Evolutionary conservation across 2,113 vertebrate species (phyloP), one percentile per base, ranked within the genome.

Genomic region (Pelodiscus sinensis): DNA sequence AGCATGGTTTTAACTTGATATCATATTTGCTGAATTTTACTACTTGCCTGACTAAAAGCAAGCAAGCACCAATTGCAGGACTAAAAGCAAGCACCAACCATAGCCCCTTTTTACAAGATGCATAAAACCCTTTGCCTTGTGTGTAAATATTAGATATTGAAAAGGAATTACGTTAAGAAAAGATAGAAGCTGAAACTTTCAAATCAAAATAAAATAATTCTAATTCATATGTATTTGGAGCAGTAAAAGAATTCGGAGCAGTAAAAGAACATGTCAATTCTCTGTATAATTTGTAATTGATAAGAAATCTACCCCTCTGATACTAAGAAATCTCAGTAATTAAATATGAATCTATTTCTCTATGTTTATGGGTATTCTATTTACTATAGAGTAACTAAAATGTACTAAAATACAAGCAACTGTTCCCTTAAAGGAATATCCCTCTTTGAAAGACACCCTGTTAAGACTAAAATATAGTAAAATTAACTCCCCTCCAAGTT

Each of bases 371-470:
- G 57, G 19, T 75, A 9, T 86, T 92, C 1, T 79, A 50, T 88
- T 96, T 94, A 5, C 68, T 90, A 94, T 89, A n/a, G 86, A 84
- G 2, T 54, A 94, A 90, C 84, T 65, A 81, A 92, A 82, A 82
- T 78, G 38, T 92, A 81, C 58, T 81, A 90, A 82, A 86, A 77
- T 89, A 81, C 15, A 85, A 81, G 16, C 38, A 79, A 25, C 22
- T 25, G 14, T 77, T 77, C 12, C 65, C 31, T 44, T 71, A 35
- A 68, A 68, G 31, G n/a, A 9, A 1, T 62, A 55, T 18, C 79
- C 3, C 15, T 82, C 18, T 27, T 62, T 5, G 10, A 68, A 84
- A n/a, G 25, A 57, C 82, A 38, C 1, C 9, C 68, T 12, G 52
- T 82, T 6, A 24, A 31, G 58, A 86, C 87, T 22, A 2, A 0